These are phyloP conservation scores for Drosophila yooni DNA, from an alignment of 2,888 invertebrate species.

Conservation along the genomic window DNA sequence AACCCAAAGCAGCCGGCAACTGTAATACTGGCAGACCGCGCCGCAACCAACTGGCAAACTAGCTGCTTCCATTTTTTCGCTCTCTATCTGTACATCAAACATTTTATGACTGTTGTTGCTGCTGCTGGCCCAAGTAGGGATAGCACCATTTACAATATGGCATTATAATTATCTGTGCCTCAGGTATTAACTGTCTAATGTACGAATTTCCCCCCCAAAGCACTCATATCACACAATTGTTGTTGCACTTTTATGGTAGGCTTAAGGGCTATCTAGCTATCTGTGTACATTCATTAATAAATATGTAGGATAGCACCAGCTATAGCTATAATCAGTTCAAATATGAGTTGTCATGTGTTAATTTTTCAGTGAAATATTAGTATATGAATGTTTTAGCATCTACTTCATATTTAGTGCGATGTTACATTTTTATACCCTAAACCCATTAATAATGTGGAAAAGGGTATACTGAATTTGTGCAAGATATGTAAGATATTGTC, in stretches of 20 bases:
- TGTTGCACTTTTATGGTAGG: constrained; percentile 35
- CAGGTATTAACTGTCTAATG: constrained; percentile 36
- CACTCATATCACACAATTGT: constrained; percentile 15
- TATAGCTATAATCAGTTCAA: background rate
- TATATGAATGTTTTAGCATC: background rate
- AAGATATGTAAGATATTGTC: background rate
- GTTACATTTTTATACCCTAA: background rate
- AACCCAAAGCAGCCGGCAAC: constrained; percentile 6
- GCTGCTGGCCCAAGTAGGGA: constrained; percentile 8
- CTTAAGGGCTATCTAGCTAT: constrained; percentile 10
- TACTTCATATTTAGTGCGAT: background rate
- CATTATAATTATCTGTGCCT: constrained; percentile 61
- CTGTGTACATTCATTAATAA: constrained; percentile 8
- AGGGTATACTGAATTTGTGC: background rate
- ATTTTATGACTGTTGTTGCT: constrained; percentile 51
- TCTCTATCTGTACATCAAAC: constrained; percentile 57
- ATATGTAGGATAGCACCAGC: background rate
- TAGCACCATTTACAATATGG: constrained; percentile 26
- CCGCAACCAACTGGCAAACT: constrained; percentile 7
- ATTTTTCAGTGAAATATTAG: background rate
- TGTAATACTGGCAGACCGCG: constrained; percentile 8
- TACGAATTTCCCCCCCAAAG: background rate
- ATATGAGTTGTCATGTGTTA: background rate
- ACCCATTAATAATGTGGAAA: background rate
- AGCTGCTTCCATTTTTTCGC: constrained; percentile 12